Evolutionary conservation across 2,888 invertebrate genomes (phyloP), one percentile per base, ranked within the genome.

Genomic region (Phymatocera aterrima): DNA sequence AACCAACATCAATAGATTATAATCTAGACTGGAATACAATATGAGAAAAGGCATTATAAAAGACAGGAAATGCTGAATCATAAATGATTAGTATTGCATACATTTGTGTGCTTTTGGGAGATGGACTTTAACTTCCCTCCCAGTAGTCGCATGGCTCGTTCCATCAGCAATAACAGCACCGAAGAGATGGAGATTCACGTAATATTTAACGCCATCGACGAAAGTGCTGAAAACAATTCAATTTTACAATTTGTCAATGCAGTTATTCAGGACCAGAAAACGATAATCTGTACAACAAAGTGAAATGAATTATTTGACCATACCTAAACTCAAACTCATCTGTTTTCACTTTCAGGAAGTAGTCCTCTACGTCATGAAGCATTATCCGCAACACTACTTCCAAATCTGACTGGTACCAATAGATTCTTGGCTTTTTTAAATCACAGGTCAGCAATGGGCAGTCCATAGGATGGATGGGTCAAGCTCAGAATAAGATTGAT

Each of bases 371-470:
- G 64, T 89, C 89, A 8, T 77, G 72, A 43, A 90, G 79, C 77
- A 86, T 83, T 77, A 90, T 85, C 34, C 87, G 82, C n/a, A 88
- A 34, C 51, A 85, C 77, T 3, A 90, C 82, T 10, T 80, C 81
- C 40, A 77, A 79, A 51, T 89, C 90, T 2, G 84, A 86, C 82
- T 90, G 89, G 82, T 87, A 84, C 90, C 90, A 90, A 0, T 86
- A 34, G n/a, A 89, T 83, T 80, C 84, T 85, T 40, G 90, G 90
- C 60, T n/a, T 77, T 12, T 21, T 6, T 5, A 79, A 18, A 15
- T 5, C 21, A 34, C 51, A 21, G 37, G 15, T 51, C 37, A 79
- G 40, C 37, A 21, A 21, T n/a, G 79, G 79, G 37, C 34, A 77
- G 37, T 77, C 77, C 79, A 79, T 79, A 24, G 18, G n/a, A 15